Evolutionary conservation across 1,140 invertebrate species (phyloP).

Genomic region (Archegozetes longisetosus): DNA sequence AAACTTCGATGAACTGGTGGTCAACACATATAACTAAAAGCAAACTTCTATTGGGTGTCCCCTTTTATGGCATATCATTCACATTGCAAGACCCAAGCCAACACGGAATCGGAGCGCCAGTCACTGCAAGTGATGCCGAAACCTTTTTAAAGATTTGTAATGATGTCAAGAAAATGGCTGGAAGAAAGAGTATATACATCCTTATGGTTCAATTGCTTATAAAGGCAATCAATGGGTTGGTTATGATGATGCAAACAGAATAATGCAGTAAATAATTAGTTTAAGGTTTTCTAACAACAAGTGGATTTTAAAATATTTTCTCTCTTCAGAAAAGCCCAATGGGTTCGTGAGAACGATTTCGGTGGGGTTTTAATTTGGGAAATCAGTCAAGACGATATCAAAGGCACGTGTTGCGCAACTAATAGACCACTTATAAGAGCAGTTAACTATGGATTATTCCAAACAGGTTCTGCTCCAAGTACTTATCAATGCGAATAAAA

Average conservation of each 20-base stretch:
- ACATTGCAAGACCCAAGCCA: slow-evolving; percentile 55
- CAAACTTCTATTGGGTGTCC: slow-evolving; percentile 58
- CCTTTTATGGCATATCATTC: slow-evolving; percentile 48
- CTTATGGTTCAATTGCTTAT: slow-evolving; percentile 43
- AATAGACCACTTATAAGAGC: not conserved
- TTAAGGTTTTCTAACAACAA: not conserved
- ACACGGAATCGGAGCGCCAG: slow-evolving; percentile 57
- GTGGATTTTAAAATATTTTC: not conserved
- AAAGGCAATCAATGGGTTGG: slow-evolving; percentile 50
- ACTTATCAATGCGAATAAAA: not conserved
- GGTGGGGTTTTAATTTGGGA: not conserved
- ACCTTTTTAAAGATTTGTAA: slow-evolving; percentile 37
- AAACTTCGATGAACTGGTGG: not conserved
- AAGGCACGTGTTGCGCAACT: not conserved
- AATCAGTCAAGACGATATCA: not conserved
- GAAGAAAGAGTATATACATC: slow-evolving; percentile 26
- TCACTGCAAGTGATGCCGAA: slow-evolving; percentile 38
- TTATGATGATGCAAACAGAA: slow-evolving; percentile 49
- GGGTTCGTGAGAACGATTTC: not conserved
- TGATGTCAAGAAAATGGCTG: slow-evolving; percentile 60
- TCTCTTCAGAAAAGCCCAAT: not conserved
- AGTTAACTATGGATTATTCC: not conserved
- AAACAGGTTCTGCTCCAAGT: not conserved
- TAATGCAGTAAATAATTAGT: slow-evolving; percentile 14
- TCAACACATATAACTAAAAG: slow-evolving; percentile 24